A percentile compares a stretch with the other conserved stretches of the same genome.
These are phyloP conservation scores for Temnothorax rugatulus DNA, from an alignment of 2,888 invertebrate species.

Conservation along the genomic window DNA sequence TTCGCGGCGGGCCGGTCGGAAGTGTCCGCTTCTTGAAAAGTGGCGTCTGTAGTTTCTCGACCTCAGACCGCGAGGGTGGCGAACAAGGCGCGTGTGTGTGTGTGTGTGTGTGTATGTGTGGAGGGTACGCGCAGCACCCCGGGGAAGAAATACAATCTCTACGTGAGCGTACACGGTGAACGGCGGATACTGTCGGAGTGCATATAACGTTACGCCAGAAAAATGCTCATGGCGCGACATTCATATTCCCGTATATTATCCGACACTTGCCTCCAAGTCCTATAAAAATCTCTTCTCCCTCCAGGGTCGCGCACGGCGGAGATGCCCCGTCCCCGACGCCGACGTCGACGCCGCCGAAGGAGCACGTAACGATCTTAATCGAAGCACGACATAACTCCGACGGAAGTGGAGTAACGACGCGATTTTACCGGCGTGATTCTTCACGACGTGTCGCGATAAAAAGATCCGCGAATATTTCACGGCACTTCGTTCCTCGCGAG, in stretches of 20 bases:
- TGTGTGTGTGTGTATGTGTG: background rate
- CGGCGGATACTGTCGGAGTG: slow-evolving; percentile 50
- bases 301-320: background rate
- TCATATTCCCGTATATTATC: slow-evolving; percentile 67
- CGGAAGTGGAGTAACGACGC: slow-evolving; percentile 30
- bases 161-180: slow-evolving; percentile 60
- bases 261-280: slow-evolving; percentile 51
- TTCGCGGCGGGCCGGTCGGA: slow-evolving; percentile 21
- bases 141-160: slow-evolving; percentile 60
- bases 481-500: slow-evolving; percentile 13
- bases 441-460: slow-evolving; percentile 33
- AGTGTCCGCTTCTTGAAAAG: slow-evolving; percentile 45
- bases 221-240: slow-evolving; percentile 63
- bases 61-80: slow-evolving; percentile 23
- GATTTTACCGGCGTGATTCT: slow-evolving; percentile 42
- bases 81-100: slow-evolving; percentile 2
- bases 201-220: slow-evolving; percentile 58
- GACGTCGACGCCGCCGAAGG: slow-evolving; percentile 10
- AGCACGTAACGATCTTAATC: slow-evolving; percentile 64
- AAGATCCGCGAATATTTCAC: slow-evolving; percentile 42
- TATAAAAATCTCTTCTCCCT: slow-evolving; percentile 48
- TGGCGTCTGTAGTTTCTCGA: slow-evolving; percentile 54
- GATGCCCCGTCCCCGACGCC: background rate
- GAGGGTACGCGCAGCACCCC: slow-evolving; percentile 27
- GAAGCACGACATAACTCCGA: slow-evolving; percentile 45